phyloP scores from a whole-genome alignment of 2,888 invertebrate genomes.

The Caenorhabditis uteleia region DNA sequence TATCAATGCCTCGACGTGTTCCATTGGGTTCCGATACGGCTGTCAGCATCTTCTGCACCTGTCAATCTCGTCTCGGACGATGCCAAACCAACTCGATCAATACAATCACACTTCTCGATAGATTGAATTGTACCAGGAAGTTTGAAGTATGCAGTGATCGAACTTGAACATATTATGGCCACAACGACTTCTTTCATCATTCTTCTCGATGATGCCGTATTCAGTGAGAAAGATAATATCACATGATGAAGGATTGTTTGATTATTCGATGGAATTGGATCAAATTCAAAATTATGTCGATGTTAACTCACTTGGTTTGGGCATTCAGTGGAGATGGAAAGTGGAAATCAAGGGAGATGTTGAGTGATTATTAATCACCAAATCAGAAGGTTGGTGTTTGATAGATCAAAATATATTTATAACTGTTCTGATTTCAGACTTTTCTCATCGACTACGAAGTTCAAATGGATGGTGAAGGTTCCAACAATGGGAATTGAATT shows the following conservation, averaged over 20 bases:
- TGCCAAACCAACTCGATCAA: conserved; percentile 72
- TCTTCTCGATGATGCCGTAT: conserved; percentile 97
- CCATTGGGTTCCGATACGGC: conserved; percentile 62
- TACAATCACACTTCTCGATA: conserved; percentile 84
- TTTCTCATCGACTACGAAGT: conserved; percentile 71
- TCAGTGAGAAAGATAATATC: conserved; percentile 83
- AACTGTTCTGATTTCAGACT: conserved; percentile 64
- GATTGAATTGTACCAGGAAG: conserved; percentile 92
- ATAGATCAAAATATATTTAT: neutral
- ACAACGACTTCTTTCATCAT: conserved; percentile 89
- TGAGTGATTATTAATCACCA: conserved; percentile 93
- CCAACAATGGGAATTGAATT: conserved; percentile 97
- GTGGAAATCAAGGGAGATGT: conserved; percentile 88
- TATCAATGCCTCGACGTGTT: conserved; percentile 77
- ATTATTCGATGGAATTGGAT: conserved; percentile 31
- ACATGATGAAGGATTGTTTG: conserved; percentile 77
- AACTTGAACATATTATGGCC: conserved; percentile 94
- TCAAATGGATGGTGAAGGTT: conserved; percentile 88
- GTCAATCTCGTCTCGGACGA: conserved; percentile 32
- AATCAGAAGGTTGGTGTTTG: conserved; percentile 76
- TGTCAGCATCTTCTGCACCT: conserved; percentile 30
- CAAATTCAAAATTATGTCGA: conserved; percentile 80
- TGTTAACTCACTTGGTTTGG: conserved; percentile 93
- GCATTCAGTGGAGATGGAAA: conserved; percentile 98
- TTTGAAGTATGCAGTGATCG: conserved; percentile 86